Evolutionary conservation across 2,797 vertebrate genomes (phyloP), one percentile per base, ranked within the genome.

Genomic region (Anableps anableps): DNA sequence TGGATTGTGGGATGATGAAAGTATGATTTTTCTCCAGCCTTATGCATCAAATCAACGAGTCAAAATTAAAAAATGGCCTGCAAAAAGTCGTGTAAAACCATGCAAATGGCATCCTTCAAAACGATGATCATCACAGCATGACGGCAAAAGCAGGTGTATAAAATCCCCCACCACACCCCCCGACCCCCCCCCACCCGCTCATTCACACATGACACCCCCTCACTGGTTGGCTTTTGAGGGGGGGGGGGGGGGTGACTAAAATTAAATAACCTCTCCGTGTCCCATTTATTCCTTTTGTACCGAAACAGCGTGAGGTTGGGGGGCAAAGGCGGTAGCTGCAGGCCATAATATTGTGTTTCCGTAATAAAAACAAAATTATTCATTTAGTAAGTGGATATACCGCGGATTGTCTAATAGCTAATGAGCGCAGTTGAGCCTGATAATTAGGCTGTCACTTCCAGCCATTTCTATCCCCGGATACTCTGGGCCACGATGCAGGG

Each of bases 331-430:
- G 91, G 91, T 95, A 88, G 95, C 96, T 96, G 93, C 92, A 88
- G 95, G 96, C 95, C 94, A 95, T 95, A 94, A 95, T 95, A 95
- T 93, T 95, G 91, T 94, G 95, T 94, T 95, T 83, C 95, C 88
- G 90, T 96, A 96, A 96, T 96, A 95, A 95, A 96, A 95, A 95
- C 96, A 96, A 95, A 96, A 96, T 96, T 96, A 97, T 95, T 96
- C 95, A 96, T 96, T 96, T 96, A 96, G 96, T 92, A 93, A 93
- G 94, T 95, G 91, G 95, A 95, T 94, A 94, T 96, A 96, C 95
- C 94, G 95, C 94, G 94, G 93, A 96, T 95, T 95, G 95, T 96
- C 95, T 96, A 96, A 96, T 95, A 94, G 95, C 94, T 95, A 96
- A 96, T 96, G 95, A 96, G 95, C 93, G 91, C 92, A 92, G 88